Conservation (phyloP, 2,797 vertebrate species). For the Darevskia mixta region DNA sequence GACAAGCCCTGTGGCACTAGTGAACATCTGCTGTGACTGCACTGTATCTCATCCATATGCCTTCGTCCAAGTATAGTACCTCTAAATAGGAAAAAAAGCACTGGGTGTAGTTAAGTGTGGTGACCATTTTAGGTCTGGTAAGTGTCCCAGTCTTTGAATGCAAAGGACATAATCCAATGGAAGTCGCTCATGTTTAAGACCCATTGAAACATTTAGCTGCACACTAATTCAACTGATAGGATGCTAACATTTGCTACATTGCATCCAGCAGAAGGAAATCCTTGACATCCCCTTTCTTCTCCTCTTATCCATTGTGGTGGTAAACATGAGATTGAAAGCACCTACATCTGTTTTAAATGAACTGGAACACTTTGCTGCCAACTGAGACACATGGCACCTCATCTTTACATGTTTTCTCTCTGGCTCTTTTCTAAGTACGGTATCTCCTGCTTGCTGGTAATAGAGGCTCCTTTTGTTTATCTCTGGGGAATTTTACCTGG, state of each 20-base stretch:
- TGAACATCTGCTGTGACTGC: too few species aligned
- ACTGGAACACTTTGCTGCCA: neutral
- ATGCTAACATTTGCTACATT: neutral
- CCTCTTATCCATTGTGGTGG: neutral
- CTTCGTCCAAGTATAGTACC: too few species aligned
- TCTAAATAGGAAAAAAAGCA: too few species aligned
- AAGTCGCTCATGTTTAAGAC: neutral
- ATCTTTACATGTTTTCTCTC: neutral
- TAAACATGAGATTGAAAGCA: neutral
- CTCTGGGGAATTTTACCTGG: neutral
- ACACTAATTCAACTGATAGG: neutral
- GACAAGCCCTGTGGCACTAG: too few species aligned
- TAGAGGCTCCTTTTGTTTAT: neutral
- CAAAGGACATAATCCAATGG: neutral
- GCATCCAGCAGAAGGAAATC: neutral
- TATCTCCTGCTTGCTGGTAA: neutral
- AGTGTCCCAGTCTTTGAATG: neutral
- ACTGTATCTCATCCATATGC: too few species aligned
- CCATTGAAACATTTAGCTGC: neutral
- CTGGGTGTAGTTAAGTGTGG: too few species aligned
- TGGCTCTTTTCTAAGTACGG: neutral
- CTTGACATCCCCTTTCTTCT: neutral
- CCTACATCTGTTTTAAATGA: neutral
- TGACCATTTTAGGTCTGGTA: too few species aligned
- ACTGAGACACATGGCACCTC: neutral